Conservation (phyloP, 2,797 vertebrate species). For the Harpagifer antarcticus region DNA sequence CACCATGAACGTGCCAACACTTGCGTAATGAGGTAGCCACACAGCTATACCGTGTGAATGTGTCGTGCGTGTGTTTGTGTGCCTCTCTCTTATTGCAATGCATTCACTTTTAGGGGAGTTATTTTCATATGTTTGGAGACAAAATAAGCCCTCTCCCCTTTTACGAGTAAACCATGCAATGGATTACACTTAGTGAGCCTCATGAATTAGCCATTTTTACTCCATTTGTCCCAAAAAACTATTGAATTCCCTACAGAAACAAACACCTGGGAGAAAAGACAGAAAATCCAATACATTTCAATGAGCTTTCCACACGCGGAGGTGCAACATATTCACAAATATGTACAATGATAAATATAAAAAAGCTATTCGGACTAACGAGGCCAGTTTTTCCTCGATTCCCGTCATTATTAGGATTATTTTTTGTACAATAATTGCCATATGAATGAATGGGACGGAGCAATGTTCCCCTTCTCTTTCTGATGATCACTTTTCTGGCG, state of each 20-base stretch:
- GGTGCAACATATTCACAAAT: constrained; percentile 88
- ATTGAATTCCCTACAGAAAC: constrained; percentile 30
- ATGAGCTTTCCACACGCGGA: constrained; percentile 76
- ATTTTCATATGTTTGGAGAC: constrained; percentile 46
- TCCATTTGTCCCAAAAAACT: constrained; percentile 6
- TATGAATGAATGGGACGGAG: constrained; percentile 63
- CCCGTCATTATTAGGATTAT: constrained; percentile 63
- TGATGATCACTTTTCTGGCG: constrained; percentile 2
- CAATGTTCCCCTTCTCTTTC: constrained; percentile 30
- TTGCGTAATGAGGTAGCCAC: constrained; percentile 92
- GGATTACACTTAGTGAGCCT: constrained; percentile 53
- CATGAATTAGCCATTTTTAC: constrained; percentile 16
- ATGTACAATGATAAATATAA: constrained; percentile 90
- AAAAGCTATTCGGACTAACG: constrained; percentile 81
- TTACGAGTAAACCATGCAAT: constrained; percentile 78
- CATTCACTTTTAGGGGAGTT: constrained; percentile 65
- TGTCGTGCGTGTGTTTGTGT: constrained; percentile 62
- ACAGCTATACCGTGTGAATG: constrained; percentile 76
- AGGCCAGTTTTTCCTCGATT: constrained; percentile 82
- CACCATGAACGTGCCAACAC: constrained; percentile 81
- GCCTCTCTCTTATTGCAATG: constrained; percentile 84
- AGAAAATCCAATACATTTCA: constrained; percentile 60
- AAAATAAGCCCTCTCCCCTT: constrained; percentile 39
- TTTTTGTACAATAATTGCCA: constrained; percentile 86
- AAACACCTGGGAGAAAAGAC: constrained; percentile 64